Base-by-base conservation (phyloP, 2,888 invertebrate genomes). In the Tipula vernalis region DNA sequence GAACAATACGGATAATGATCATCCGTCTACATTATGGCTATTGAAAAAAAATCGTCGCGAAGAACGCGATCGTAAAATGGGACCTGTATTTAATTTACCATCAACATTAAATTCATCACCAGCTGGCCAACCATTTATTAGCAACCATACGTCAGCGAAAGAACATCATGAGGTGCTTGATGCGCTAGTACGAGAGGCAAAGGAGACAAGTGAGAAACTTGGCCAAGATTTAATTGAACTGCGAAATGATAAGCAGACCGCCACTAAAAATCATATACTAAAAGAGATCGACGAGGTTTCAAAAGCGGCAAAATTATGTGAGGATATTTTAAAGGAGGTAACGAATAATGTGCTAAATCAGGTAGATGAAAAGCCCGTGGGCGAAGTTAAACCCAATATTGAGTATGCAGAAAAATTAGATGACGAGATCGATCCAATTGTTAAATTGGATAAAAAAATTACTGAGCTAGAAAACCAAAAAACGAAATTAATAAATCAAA, bases 131-230 rank as follows among this genome's bases (percentile, higher is more conserved):
- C 87, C 87, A 28, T 87, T 85, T 36, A 87, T 87, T 13, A 92
- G 92, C 28, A 28, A 28, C 91, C 92, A 92, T 90, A 92, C 92
- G 90, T 92, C 93, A 89, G 92, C 92, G 89, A 93, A 92, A 89
- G 93, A 90, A 91, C 92, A 91, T 91, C 92, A 93, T 87, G 95
- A 96, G 89, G 93, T 96, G 51, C 91, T 96, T 86, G 94, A 95
- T 89, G 94, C 95, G 90, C 93, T 96, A 87, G 95, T 95, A 12
- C 94, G 94, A 89, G 96, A 96, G 92, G 95, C 96, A 13, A 94
- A 94, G 91, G 95, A 95, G 89, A 95, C 95, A 84, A 95, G 95
- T 89, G 94, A 95, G 88, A 94, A 94, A 89, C 90, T 95, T 89
- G 94, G 94, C n/a, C 93, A 94, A 88, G 95, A 95, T 88, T 91